phyloP scores from a whole-genome alignment of 1,140 invertebrate genomes.

The Cydia splendana region DNA sequence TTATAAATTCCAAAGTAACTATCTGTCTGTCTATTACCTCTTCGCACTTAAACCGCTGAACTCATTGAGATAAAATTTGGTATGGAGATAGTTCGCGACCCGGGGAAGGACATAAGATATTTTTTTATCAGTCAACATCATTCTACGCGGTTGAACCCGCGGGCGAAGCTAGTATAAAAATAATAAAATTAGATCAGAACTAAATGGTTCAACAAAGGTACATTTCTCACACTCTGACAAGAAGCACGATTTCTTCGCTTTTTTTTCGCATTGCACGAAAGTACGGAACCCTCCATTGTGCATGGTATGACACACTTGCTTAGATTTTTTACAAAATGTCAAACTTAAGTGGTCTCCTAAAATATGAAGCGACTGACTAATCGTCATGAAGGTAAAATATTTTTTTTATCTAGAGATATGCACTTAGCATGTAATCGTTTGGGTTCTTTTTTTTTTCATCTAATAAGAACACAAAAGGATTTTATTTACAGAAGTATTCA shows the following conservation, averaged over 20 bases:
- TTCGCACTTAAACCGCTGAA: no score
- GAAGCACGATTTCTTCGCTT: not conserved
- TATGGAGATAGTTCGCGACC: no score
- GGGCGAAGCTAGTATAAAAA: not conserved
- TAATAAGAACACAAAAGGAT: no score
- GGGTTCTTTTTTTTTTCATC: not conserved
- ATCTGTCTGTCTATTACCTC: no score
- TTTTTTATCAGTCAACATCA: no score
- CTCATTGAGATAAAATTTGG: no score
- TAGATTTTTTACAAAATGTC: not conserved
- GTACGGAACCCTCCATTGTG: not conserved
- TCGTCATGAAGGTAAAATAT: not conserved
- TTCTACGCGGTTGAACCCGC: no score
- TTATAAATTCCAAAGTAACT: no score
- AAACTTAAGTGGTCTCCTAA: slow-evolving; percentile 7
- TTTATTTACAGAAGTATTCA: no score
- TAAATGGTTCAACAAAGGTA: not conserved
- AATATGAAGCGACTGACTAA: not conserved
- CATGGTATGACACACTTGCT: not conserved
- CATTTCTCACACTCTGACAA: not conserved
- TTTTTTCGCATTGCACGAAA: not conserved
- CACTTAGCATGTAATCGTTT: not conserved
- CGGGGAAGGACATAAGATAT: no score
- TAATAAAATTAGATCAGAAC: not conserved
- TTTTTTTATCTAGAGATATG: not conserved